Evolutionary conservation across 2,888 invertebrate species (phyloP), one percentile per base, ranked within the genome.

Genomic region (Ethmia dodecea): DNA sequence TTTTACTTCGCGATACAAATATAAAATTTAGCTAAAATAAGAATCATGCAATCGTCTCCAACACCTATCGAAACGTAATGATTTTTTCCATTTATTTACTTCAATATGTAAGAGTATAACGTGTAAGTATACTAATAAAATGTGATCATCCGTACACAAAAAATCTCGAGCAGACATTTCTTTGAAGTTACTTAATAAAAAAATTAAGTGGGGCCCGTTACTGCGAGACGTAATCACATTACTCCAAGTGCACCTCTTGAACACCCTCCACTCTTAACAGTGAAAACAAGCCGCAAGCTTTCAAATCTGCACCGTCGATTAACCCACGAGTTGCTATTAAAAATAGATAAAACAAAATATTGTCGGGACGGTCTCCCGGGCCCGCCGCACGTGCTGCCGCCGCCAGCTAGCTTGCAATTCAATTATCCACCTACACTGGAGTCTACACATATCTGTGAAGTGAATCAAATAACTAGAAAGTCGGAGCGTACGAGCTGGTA

Each of bases 301-400:
- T 68, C 60, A 73, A 75, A 74, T 74, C 68, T 51, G 55, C 57
- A 63, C 63, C 47, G 60, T 68, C 68, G 68, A 80, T 77, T 75
- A 75, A 74, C 77, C 71, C 72, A 65, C 59, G 61, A 73, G 62
- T 55, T 41, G 59, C 65, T 62, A 76, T 83, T 80, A 81, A 79
- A 80, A 83, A 83, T 79, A 79, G 75, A 83, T 81, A 74, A 67
- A 69, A 75, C 70, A 74, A 78, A 76, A 81, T 78, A 76, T 61
- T 68, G 71, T 55, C 54, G 60, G 71, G 55, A 52, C 48, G 60
- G 60, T 72, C 72, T 61, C 74, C 40, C 22, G 35, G 61, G 67
- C 74, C 50, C 45, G 44, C 36, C 37, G 61, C 67, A 69, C 74
- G 74, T 70, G 72, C 63, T 55, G 60, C 59, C 60, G 46, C 47